Percentiles rank a stretch among this genome's conserved stretches.
These are phyloP conservation scores for Symphodus melops DNA, from an alignment of 2,113 vertebrate species.

Conservation along the genomic window DNA sequence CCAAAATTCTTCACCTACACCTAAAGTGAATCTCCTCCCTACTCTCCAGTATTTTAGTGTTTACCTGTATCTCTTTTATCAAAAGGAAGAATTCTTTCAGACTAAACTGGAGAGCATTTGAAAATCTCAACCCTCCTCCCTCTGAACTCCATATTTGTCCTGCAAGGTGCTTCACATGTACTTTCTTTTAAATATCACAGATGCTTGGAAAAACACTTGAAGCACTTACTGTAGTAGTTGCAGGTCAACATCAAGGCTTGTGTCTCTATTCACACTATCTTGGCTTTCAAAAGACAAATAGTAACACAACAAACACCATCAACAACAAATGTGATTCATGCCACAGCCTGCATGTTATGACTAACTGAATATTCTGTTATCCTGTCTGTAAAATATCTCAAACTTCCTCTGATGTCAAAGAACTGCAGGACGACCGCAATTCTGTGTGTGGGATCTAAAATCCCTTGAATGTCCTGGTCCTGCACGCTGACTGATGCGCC, in stretches of 20 bases:
- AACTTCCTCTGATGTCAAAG: no score
- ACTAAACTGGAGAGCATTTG: background rate
- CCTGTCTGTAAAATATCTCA: no score
- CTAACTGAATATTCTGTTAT: background rate
- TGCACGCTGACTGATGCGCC: no score
- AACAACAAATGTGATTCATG: background rate
- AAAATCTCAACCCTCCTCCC: background rate
- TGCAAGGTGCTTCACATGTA: background rate
- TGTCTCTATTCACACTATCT: background rate
- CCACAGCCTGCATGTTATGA: background rate
- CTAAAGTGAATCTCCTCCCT: background rate
- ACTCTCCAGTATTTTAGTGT: background rate
- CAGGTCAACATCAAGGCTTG: background rate
- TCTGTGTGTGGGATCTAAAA: no score
- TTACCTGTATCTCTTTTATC: background rate
- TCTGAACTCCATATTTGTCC: background rate
- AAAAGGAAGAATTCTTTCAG: background rate
- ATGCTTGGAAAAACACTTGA: background rate
- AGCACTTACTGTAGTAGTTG: background rate
- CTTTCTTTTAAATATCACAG: background rate
- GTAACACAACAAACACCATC: background rate
- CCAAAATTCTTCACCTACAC: background rate
- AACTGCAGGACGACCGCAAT: no score
- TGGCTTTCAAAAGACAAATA: background rate
- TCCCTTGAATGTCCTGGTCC: no score